phyloP scores from a whole-genome alignment of 2,113 vertebrate genomes.

The Bambusicola thoracicus region DNA sequence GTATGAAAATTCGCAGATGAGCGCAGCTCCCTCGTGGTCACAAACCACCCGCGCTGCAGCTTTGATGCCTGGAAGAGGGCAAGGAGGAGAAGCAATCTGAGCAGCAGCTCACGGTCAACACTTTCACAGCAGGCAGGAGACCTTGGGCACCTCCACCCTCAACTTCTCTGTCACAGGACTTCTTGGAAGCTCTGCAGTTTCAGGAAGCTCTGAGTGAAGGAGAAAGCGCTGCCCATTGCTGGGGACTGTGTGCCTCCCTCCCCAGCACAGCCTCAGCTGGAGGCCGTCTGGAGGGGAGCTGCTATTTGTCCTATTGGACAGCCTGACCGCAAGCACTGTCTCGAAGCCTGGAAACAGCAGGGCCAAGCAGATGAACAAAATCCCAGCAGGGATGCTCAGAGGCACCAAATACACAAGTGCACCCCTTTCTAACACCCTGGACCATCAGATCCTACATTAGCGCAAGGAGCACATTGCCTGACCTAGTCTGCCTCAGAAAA shows the following conservation, averaged over 20 bases:
- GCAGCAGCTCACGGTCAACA: not conserved
- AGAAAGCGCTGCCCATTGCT: rapidly evolving
- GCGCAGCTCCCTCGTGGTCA: not conserved
- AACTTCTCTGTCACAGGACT: not conserved
- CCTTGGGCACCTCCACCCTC: not conserved
- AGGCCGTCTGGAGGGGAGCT: rapidly evolving
- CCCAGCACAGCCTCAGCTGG: not conserved
- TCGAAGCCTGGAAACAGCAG: not conserved
- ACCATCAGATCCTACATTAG: not conserved
- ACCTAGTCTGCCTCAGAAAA: not conserved
- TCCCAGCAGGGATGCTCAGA: not conserved
- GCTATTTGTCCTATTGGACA: not conserved
- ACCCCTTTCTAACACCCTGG: not conserved
- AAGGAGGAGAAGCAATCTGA: not conserved
- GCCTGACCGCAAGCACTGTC: not conserved
- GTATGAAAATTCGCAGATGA: not conserved
- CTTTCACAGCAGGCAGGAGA: not conserved
- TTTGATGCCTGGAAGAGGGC: slow-evolving; percentile 4
- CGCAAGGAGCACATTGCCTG: not conserved
- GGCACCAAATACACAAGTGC: not conserved
- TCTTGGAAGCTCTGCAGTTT: not conserved
- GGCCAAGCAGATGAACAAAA: not conserved
- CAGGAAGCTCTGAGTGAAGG: not conserved
- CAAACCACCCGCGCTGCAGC: not conserved
- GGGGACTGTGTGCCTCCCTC: not conserved